Conservation (phyloP, 2,113 vertebrate species). For the Hemichromis elongatus region DNA sequence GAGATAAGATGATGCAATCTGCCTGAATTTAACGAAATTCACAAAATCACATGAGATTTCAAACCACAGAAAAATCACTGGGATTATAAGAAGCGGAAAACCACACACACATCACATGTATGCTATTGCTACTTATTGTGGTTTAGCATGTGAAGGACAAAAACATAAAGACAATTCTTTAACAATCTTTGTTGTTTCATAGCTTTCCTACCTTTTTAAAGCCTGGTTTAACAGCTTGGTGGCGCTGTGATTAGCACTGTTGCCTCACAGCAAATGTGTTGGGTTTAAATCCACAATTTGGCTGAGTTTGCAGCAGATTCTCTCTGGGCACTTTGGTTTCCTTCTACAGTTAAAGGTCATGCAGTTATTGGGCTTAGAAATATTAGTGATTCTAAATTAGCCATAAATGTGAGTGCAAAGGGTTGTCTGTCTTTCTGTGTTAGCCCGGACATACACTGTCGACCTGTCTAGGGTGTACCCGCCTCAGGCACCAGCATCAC, state of each 20-base stretch:
- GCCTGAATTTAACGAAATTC: neutral
- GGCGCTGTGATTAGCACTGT: neutral
- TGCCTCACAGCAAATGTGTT: neutral
- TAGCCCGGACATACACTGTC: too few species aligned
- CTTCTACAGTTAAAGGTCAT: too few species aligned
- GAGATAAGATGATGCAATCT: neutral
- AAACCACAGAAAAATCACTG: too few species aligned
- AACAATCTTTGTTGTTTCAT: neutral
- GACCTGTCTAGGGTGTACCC: too few species aligned
- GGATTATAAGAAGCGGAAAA: neutral
- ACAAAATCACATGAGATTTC: too few species aligned
- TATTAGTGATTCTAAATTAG: neutral
- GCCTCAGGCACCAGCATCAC: too few species aligned
- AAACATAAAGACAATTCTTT: neutral
- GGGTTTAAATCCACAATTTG: neutral
- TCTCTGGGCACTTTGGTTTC: neutral
- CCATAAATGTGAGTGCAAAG: neutral
- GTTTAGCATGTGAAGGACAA: neutral
- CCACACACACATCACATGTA: neutral
- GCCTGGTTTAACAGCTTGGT: neutral
- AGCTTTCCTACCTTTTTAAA: accelerated
- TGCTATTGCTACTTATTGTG: neutral
- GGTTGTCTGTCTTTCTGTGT: too few species aligned
- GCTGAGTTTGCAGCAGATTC: neutral
- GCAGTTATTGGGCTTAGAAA: neutral